Conservation (phyloP, 2,113 vertebrate species). For the Apodemus sylvaticus region DNA sequence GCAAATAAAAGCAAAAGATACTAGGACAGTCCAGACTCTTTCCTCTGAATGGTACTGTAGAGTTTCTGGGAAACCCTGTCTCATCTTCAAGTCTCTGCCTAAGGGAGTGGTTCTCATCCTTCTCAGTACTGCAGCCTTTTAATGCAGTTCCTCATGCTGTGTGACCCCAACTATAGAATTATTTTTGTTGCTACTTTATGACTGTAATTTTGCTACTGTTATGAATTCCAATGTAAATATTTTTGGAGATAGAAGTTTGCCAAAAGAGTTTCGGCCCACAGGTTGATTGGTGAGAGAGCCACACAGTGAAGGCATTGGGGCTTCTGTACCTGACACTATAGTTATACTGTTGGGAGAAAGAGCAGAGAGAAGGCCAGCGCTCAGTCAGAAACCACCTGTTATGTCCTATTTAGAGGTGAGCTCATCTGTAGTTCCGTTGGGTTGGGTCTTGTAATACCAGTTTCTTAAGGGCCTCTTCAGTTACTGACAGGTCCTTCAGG, state of each 20-base stretch:
- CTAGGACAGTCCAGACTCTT: background rate
- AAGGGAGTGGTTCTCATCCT: background rate
- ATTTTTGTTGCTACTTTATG: background rate
- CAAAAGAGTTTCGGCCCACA: background rate
- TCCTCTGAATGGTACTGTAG: background rate
- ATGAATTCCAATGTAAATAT: background rate
- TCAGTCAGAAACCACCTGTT: slow-evolving; percentile 23
- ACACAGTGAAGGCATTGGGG: background rate
- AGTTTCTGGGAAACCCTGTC: background rate
- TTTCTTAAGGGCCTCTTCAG: background rate
- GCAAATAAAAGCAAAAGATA: background rate
- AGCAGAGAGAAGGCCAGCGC: slow-evolving; percentile 2
- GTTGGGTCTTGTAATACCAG: background rate
- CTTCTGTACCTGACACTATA: background rate
- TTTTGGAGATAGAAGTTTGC: background rate
- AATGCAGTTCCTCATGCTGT: background rate
- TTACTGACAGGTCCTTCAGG: background rate
- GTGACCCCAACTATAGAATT: background rate
- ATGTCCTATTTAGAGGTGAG: slow-evolving; percentile 29
- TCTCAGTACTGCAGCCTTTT: background rate
- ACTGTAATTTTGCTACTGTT: background rate
- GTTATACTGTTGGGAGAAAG: background rate
- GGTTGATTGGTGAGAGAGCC: background rate
- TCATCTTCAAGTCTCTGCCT: background rate
- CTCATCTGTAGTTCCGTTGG: background rate